phyloP scores from a whole-genome alignment of 1,140 invertebrate species.

The silkworm (Bombyx mori) region DNA sequence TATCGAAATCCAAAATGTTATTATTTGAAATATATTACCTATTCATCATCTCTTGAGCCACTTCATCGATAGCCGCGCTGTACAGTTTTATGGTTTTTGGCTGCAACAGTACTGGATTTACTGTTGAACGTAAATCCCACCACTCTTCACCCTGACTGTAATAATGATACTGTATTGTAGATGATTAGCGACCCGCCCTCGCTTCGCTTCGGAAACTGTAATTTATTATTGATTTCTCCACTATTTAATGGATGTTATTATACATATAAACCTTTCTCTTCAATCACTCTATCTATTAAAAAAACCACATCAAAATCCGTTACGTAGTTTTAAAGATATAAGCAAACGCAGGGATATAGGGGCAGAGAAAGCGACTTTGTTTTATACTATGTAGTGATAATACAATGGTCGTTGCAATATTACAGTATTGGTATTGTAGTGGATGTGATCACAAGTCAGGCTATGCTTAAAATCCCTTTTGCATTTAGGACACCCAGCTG shows the following conservation, averaged over 20 bases:
- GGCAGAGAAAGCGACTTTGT: background rate
- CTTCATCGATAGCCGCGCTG: slow-evolving; percentile 45
- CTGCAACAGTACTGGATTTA: slow-evolving; percentile 63
- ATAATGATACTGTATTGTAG: background rate
- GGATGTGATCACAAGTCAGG: background rate
- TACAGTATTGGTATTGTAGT: slow-evolving; percentile 3
- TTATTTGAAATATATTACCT: slow-evolving; percentile 17
- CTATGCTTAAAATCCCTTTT: background rate
- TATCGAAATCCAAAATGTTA: background rate
- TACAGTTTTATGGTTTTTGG: slow-evolving; percentile 64
- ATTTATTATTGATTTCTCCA: no score
- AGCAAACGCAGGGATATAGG: background rate
- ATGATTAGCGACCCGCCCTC: background rate
- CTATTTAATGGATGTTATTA: no score
- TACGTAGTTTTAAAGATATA: no score
- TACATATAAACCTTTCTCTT: no score
- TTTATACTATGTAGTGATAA: slow-evolving; percentile 3
- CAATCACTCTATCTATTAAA: no score
- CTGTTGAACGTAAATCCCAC: slow-evolving; percentile 80
- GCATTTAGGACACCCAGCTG: background rate
- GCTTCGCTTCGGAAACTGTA: no score
- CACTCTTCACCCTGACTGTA: slow-evolving; percentile 83
- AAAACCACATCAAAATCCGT: no score
- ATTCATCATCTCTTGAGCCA: slow-evolving; percentile 44
- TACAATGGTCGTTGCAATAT: background rate